phyloP scores from a whole-genome alignment of 1,140 invertebrate genomes.

The Danaus plexippus region DNA sequence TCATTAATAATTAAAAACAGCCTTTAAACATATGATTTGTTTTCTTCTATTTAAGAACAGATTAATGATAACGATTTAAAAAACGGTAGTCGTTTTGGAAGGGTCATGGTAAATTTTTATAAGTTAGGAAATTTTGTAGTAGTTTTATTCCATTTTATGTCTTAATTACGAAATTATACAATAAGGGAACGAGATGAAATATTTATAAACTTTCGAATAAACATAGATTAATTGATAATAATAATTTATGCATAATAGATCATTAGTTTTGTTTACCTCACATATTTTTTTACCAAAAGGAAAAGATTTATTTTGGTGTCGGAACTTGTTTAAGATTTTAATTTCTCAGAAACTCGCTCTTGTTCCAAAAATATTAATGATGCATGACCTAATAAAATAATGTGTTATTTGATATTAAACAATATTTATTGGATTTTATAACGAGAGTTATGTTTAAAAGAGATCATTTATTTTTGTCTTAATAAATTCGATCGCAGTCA shows the following conservation, averaged over 20 bases:
- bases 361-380: constrained; percentile 5
- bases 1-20: constrained; percentile 20
- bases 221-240: too few relatives aligned
- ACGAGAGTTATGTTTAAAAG: too few relatives aligned
- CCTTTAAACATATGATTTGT: not conserved
- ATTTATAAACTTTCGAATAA: too few relatives aligned
- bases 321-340: constrained; percentile 6
- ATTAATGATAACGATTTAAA: not conserved
- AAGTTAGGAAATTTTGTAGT: not conserved
- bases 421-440: constrained; percentile 10
- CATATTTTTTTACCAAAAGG: constrained; percentile 9
- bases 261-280: constrained; percentile 4
- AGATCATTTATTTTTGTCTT: too few relatives aligned
- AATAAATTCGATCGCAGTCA: too few relatives aligned
- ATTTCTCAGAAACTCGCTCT: constrained; percentile 7
- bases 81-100: not conserved
- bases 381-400: constrained; percentile 14
- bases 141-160: not conserved
- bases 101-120: not conserved
- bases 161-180: too few relatives aligned
- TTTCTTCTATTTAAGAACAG: constrained; percentile 8
- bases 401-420: constrained; percentile 17
- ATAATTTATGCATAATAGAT: too few relatives aligned
- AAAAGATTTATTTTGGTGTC: constrained; percentile 11
- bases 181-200: too few relatives aligned